Base-by-base conservation (phyloP, 2,113 vertebrate species). In the Morone chrysops region DNA sequence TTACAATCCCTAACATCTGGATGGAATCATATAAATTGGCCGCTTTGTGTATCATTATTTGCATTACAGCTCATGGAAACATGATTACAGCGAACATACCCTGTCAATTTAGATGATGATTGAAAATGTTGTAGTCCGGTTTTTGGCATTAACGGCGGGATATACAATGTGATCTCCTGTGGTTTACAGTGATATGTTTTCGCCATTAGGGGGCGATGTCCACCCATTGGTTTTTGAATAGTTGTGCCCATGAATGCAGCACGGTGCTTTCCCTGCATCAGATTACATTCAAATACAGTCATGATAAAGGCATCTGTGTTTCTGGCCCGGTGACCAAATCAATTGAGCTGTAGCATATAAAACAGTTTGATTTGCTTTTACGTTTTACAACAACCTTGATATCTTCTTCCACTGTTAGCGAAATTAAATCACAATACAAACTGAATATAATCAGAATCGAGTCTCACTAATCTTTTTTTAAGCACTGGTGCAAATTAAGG, bases 1-100 rank as follows among this genome's bases (percentile, higher is more conserved):
- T 92, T 94, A 70, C 90, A 85, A 62, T 83, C 56, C 80, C 43
- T 57, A 82, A 88, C 93, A 92, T 94, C 92, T 94, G 93, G 89
- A 80, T 17, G 0, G 22, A 84, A 85, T 94, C 73, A 89, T 50
- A 41, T 59, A 73, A 50, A 85, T 22, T 63, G 70, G 54, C 50
- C 78, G 66, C 81, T 87, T 89, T 85, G 74, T 71, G 48, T 79
- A 71, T 62, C 43, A 83, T 84, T 88, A 63, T 65, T 80, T 65
- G 51, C 40, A 56, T 71, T 65, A 79, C 53, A 56, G 54, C 69
- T 63, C 75, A 53, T 16, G 56, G 60, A 74, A 68, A 75, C 62
- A 45, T 83, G 78, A 88, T 83, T 71, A 63, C 70, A 80, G 45
- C 48, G 41, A 76, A 72, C 38, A 8, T 14, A 67, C 45, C 12